phyloP scores from a whole-genome alignment of 2,113 vertebrate genomes.

The Suncus etruscus region DNA sequence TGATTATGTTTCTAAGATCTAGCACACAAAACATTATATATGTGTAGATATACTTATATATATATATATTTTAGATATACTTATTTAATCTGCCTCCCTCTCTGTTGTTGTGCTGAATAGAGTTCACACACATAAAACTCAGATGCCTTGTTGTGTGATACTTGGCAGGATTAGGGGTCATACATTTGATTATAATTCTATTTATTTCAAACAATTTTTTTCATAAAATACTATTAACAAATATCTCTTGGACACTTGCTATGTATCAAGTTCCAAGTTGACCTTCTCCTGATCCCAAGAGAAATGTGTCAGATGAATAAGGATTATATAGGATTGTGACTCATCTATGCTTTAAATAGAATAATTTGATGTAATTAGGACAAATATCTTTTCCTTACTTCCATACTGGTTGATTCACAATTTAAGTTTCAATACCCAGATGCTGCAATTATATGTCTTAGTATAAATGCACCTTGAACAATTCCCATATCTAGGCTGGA shows the following conservation, averaged over 20 bases:
- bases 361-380: neutral
- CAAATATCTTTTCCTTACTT: neutral
- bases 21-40: too few species aligned
- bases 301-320: neutral
- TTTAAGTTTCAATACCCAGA: conserved; percentile 9
- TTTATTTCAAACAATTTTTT: too few species aligned
- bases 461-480: neutral
- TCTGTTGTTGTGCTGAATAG: too few species aligned
- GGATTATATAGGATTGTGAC: too few species aligned
- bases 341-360: neutral
- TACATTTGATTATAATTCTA: too few species aligned
- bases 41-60: too few species aligned
- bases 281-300: neutral
- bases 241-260: neutral
- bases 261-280: neutral
- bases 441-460: neutral
- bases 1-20: too few species aligned
- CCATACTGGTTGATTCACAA: neutral
- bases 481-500: neutral
- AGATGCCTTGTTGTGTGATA: too few species aligned
- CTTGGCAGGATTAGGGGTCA: too few species aligned
- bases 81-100: too few species aligned
- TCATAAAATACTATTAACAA: neutral
- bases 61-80: too few species aligned
- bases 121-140: too few species aligned